Evolutionary conservation across 2,113 vertebrate genomes (phyloP), one percentile per base, ranked within the genome.

Genomic region (Gobiocypris rarus): DNA sequence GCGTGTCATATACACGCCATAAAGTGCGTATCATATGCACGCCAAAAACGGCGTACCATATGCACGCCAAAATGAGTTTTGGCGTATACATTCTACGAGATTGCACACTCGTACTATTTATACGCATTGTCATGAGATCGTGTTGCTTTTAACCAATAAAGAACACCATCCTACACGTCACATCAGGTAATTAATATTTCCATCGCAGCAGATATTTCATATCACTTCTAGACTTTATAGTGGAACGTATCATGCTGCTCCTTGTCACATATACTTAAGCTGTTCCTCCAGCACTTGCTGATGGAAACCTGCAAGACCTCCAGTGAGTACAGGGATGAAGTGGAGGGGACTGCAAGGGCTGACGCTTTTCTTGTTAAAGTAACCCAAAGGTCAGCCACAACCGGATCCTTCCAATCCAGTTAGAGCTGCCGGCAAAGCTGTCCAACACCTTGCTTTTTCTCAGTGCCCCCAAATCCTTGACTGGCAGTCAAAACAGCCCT

Each of bases 401-500:
- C 45, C 5, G 45, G 19, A 80, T 83, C 86, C 76, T 13, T 63
- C 41, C 67, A 70, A 81, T 83, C 63, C 81, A 74, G 70, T 38
- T 41, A 56, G 71, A 85, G 84, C 61, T 45, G 45, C 9, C 2
- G 61, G 69, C 67, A 73, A 83, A 59, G 75, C 81, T 71, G 63
- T 79, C 50, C 70, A 65, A 74, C 81, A 83, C 84, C 41, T 63
- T 48, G 13, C 41, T 69, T 76, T 74, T 83, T 41, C 74, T 83
- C 79, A 83, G 65, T 28, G n/a, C 75, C 59, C 70, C 74, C 69
- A 85, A 84, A 84, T 84, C 73, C 54, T 71, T 70, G 61, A 82
- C 77, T 61, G 71, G 56, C 77, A 74, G 77, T 85, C 77, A 85
- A 85, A 85, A 85, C 69, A 85, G 84, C 84, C 84, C n/a, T 70